Percentiles rank a stretch among this genome's conserved stretches.
These are phyloP conservation scores for Cryptotis parvus DNA, from an alignment of 2,113 vertebrate genomes.

Conservation along the genomic window DNA sequence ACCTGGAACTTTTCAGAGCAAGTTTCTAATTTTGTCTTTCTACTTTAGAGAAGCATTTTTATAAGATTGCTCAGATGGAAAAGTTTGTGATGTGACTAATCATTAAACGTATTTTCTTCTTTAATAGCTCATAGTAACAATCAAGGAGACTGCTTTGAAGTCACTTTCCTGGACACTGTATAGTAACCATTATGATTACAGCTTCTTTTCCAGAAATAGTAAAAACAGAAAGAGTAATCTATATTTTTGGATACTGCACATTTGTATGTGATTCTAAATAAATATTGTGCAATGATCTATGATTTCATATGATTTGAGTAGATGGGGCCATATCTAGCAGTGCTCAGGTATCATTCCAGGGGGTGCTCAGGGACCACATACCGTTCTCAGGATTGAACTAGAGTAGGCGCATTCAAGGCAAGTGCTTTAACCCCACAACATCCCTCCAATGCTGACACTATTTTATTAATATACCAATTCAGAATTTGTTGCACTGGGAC, in stretches of 20 bases:
- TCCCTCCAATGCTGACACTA: neutral
- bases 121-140: neutral
- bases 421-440: neutral
- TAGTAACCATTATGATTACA: neutral
- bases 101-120: conserved; percentile 2
- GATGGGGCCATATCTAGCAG: too few species aligned
- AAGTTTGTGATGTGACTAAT: neutral
- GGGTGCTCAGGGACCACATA: too few species aligned
- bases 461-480: conserved; percentile 7
- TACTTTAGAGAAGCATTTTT: neutral
- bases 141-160: conserved; percentile 8
- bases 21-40: neutral
- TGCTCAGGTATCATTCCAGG: too few species aligned
- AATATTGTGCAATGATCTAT: too few species aligned
- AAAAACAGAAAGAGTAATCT: neutral
- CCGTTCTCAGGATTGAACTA: too few species aligned
- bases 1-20: neutral
- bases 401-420: too few species aligned
- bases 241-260: neutral
- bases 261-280: neutral
- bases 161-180: neutral
- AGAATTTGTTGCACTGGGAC: neutral
- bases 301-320: too few species aligned
- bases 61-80: neutral
- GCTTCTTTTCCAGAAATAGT: neutral